Percentiles rank a stretch among this genome's conserved stretches.
Conservation (phyloP, 1,140 invertebrate species). For the Drosophila pseudoananassae region DNA sequence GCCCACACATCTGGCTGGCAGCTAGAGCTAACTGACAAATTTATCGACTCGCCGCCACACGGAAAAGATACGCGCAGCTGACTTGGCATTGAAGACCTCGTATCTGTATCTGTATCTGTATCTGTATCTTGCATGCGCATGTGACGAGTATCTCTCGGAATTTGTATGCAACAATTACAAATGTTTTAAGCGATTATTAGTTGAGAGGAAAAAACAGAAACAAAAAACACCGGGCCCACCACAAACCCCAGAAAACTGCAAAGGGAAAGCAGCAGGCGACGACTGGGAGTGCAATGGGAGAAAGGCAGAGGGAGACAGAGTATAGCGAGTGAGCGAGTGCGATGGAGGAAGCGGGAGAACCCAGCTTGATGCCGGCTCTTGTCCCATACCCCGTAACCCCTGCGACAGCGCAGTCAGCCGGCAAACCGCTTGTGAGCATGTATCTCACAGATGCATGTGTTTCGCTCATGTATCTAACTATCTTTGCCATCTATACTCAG, state of each 20-base stretch:
- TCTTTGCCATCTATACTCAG: conserved; percentile 67
- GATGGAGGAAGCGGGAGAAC: conserved; percentile 23
- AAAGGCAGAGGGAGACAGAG: conserved; percentile 15
- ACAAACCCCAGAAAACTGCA: conserved; percentile 23
- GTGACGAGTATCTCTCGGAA: conserved; percentile 43
- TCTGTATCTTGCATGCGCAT: conserved; percentile 27
- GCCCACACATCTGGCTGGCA: conserved; percentile 39
- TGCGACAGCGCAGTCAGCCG: conserved; percentile 52
- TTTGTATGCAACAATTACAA: conserved; percentile 70
- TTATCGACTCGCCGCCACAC: conserved; percentile 73
- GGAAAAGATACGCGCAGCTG: conserved; percentile 76
- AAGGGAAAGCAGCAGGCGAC: conserved; percentile 59
- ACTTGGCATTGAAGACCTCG: conserved; percentile 70
- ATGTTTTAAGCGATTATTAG: conserved; percentile 74
- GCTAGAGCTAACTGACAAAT: conserved; percentile 56
- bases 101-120: conserved; percentile 38
- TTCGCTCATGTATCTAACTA: conserved; percentile 64
- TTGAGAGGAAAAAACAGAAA: conserved; percentile 17
- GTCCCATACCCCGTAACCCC: neutral
- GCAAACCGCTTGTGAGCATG: conserved; percentile 39
- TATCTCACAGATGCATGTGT: conserved; percentile 53
- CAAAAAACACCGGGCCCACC: conserved; percentile 13
- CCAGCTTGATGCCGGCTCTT: conserved; percentile 55
- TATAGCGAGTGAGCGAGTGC: conserved; percentile 6
- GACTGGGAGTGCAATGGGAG: conserved; percentile 20